Base-by-base conservation (phyloP, 2,888 invertebrate species). In the Volucella inflata region DNA sequence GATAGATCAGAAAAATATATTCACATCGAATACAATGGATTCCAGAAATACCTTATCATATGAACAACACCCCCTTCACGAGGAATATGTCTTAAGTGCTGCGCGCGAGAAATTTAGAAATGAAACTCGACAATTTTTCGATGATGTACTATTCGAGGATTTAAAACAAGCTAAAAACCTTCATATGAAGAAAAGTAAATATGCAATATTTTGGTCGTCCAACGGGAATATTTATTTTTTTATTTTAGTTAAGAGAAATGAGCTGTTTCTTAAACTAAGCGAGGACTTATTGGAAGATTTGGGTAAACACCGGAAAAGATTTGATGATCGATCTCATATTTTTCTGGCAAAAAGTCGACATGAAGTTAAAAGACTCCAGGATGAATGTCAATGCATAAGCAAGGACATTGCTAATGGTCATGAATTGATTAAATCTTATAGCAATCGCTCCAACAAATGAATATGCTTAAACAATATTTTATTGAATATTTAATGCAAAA, bases 101-200 rank as follows among this genome's bases (percentile, higher is more conserved):
- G 57, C 55, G 0, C 78, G 78, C 14, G 65, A 71, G 1, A 59
- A 64, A 50, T 79, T 79, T 10, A 65, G 44, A n/a, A 57, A 44
- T 10, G 71, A 79, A 21, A 79, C 78, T 8, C 70, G 64, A 12
- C 48, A 78, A 1, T 79, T 72, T 16, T 72, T 65, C 6, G 46
- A 17, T 11, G 51, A 78, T 14, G n/a, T 46, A 2, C 17, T 79
- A 4, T 14, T 72, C 12, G 17, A 65, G 14, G 78, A 79, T 51
- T 9, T 79, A 0, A 44, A 65, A 11, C 42, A 67, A 2, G 57
- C 64, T 0, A 79, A 21, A 50, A 16, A 57, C 10, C 8, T 38
- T 42, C 59, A 65, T 8, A 8, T 59, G 4, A 44, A 59, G 14
- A 65, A 59, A 14, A 51, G 78, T 72, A 64, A 48, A 30, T 30